Conservation (phyloP, 2,797 vertebrate species). For the Champsocephalus gunnari region DNA sequence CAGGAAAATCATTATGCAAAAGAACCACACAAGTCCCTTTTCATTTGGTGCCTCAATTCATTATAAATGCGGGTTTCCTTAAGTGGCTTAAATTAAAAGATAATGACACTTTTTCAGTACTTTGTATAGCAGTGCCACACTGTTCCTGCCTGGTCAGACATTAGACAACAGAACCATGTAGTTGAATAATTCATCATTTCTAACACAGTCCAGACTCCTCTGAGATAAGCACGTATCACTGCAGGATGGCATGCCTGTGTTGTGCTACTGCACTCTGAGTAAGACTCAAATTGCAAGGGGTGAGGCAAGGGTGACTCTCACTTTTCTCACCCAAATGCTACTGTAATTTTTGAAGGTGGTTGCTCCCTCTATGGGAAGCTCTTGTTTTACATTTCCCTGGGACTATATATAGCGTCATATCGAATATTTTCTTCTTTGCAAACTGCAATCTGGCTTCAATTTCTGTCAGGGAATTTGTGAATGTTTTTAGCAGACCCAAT, state of each 20-base stretch:
- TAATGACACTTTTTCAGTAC: conserved; percentile 25
- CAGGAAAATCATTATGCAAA: conserved; percentile 19
- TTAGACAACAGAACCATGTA: conserved; percentile 43
- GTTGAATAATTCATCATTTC: conserved; percentile 57
- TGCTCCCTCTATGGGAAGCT: conserved; percentile 11
- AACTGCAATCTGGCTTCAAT: conserved; percentile 5
- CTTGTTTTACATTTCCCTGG: not conserved
- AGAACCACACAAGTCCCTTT: conserved; percentile 17
- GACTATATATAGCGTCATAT: not conserved
- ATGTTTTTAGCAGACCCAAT: conserved; percentile 11
- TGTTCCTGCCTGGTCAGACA: conserved; percentile 39
- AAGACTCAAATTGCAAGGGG: conserved; percentile 22
- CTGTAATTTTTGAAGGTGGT: conserved; percentile 15
- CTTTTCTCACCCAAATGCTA: conserved; percentile 35
- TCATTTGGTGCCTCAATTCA: conserved; percentile 36
- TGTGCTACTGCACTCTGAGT: conserved; percentile 22
- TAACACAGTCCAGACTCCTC: conserved; percentile 8
- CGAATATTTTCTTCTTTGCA: not conserved
- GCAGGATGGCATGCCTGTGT: not conserved
- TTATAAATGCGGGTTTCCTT: conserved; percentile 23
- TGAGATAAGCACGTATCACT: conserved; percentile 32
- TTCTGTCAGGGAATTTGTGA: conserved; percentile 11
- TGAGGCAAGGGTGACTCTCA: conserved; percentile 14
- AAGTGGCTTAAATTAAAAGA: conserved; percentile 49
- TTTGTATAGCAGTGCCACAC: not conserved